Evolutionary conservation across 2,113 vertebrate genomes (phyloP), one percentile per base, ranked within the genome.

Genomic region (Triplophysa siluroides): DNA sequence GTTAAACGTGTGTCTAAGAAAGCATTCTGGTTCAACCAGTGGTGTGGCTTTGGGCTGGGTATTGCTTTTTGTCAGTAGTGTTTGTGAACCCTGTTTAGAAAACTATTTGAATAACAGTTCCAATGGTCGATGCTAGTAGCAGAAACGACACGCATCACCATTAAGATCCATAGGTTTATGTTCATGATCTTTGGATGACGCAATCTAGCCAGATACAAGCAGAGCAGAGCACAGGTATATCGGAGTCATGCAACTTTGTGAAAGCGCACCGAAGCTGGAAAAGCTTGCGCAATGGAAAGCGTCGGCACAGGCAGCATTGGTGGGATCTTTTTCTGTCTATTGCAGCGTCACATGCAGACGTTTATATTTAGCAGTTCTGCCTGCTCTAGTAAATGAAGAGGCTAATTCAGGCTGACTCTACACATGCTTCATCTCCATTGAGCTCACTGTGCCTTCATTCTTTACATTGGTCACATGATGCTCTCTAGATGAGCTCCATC

Each of bases 311-410:
- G 56, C 81, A 82, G 87, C 80, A 87, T 62, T 85, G 72, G 9
- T 41, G 86, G 84, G 87, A 89, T 87, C 80, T 80, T 26, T 56
- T 88, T 87, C 84, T 86, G 79, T 82, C 74, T 78, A 84, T 85
- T 52, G n/a, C 73, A 41, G 68, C 29, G 80, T 90, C 86, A 89
- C 87, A 86, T 86, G 85, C 80, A 76, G 69, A 26, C 3, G 71
- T 79, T 88, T 90, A 92, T 89, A 89, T 89, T 87, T 92, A 92
- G 86, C 78, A 24, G 50, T 72, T 83, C 79, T 0, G 18, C 58
- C 0, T 24, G 78, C 70, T 58, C 83, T 80, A 83, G 68, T 86
- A 89, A 88, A 87, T 77, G 60, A 47, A 83, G 79, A 64, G 85
- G 87, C 87, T 90, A 88, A 88, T 86, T 91, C 50, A n/a, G 85